A percentile compares a stretch with the other conserved stretches of the same genome.
phyloP scores from a whole-genome alignment of 2,113 vertebrate genomes.

The Gambusia holbrooki region DNA sequence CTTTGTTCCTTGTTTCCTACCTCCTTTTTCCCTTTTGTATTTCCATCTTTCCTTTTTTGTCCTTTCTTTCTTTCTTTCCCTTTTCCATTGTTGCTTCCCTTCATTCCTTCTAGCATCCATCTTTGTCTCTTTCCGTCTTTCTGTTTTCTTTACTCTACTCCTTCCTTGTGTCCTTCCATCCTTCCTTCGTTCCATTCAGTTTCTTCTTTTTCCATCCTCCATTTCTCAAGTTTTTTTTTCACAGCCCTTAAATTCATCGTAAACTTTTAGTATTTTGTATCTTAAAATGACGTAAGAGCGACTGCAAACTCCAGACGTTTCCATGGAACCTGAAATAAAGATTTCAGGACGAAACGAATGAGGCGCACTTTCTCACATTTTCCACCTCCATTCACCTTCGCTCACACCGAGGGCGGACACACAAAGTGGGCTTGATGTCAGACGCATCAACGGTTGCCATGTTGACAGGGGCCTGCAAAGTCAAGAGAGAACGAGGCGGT shows the following conservation, averaged over 20 bases:
- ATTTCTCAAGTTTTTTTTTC: background rate
- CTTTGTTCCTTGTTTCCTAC: no score
- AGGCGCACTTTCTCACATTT: conserved; percentile 27
- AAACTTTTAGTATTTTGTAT: background rate
- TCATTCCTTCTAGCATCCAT: background rate
- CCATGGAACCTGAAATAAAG: background rate
- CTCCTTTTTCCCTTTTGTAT: no score
- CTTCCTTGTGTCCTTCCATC: background rate
- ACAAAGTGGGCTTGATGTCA: conserved; percentile 35
- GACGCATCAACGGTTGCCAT: conserved; percentile 19
- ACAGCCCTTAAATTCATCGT: background rate
- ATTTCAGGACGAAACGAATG: background rate
- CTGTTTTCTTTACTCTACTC: no score
- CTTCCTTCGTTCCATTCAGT: background rate
- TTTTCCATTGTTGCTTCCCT: background rate
- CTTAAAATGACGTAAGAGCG: background rate
- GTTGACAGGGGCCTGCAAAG: conserved; percentile 27
- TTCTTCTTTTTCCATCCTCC: background rate
- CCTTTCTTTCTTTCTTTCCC: no score
- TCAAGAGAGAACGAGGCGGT: conserved; percentile 43
- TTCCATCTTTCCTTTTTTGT: no score
- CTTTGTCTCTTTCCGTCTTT: background rate
- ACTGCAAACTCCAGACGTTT: background rate
- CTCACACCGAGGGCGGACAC: background rate
- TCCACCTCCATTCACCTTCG: background rate